Percentiles rank a stretch among this genome's conserved stretches.
phyloP scores from a whole-genome alignment of 1,140 invertebrate genomes.

The Neelides sp. region DNA sequence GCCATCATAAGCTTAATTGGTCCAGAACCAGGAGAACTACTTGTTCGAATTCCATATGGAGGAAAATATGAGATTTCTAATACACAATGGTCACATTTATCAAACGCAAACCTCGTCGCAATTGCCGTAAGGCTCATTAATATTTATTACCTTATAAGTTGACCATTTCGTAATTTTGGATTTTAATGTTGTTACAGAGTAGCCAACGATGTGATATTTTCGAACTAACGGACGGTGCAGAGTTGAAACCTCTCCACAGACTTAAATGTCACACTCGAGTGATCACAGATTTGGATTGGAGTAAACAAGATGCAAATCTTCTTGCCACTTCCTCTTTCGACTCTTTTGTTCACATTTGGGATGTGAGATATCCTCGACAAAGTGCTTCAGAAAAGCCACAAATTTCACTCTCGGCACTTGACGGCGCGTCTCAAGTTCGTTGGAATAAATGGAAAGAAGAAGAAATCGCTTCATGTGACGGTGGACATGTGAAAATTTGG shows the following conservation, averaged over 20 bases:
- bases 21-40: constrained; percentile 39
- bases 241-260: constrained; percentile 55
- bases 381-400: constrained; percentile 22
- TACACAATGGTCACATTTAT: constrained; percentile 73
- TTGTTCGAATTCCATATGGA: constrained; percentile 52
- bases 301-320: constrained; percentile 71
- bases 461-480: constrained; percentile 81
- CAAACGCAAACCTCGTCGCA: constrained; percentile 67
- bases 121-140: constrained; percentile 60
- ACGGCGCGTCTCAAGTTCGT: constrained; percentile 82
- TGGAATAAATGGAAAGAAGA: constrained; percentile 77
- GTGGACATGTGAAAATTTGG: constrained; percentile 90
- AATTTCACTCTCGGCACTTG: constrained; percentile 37
- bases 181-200: constrained; percentile 43
- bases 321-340: constrained; percentile 87
- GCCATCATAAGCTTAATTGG: constrained; percentile 60
- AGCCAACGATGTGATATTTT: constrained; percentile 73
- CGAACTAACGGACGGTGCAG: constrained; percentile 50
- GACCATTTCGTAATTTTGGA: constrained; percentile 8
- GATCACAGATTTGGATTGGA: constrained; percentile 88
- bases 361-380: constrained; percentile 35
- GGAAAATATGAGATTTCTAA: constrained; percentile 87
- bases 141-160: constrained; percentile 4
- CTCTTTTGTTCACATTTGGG: constrained; percentile 86
- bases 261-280: constrained; percentile 72